Percentiles rank a stretch among this genome's conserved stretches.
Conservation (phyloP, 2,113 vertebrate genomes). For the Tenrec ecaudatus region DNA sequence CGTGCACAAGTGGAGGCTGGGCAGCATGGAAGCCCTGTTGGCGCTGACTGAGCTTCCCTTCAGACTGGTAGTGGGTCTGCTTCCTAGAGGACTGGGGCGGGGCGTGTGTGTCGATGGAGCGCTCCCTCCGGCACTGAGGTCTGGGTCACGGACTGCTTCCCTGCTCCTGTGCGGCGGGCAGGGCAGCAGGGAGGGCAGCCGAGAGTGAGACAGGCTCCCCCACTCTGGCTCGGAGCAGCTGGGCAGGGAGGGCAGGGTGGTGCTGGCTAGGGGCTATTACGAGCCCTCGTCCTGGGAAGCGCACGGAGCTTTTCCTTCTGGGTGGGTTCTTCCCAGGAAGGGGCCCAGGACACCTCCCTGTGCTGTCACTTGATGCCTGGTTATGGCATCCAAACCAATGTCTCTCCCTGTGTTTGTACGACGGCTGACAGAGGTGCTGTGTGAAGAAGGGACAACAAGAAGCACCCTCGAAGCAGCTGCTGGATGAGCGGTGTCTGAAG, state of each 20-base stretch:
- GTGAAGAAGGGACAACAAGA: neutral
- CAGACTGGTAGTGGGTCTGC: neutral
- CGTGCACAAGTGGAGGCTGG: rapidly evolving
- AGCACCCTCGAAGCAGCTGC: neutral
- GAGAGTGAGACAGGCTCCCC: neutral
- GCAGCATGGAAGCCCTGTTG: rapidly evolving
- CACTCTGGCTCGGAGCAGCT: neutral
- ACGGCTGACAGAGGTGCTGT: neutral
- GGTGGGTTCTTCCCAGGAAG: neutral
- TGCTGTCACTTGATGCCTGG: neutral
- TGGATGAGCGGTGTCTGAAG: neutral
- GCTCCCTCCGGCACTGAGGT: too few relatives aligned
- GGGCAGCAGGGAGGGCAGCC: neutral
- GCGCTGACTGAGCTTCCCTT: neutral
- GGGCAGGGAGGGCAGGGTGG: rapidly evolving
- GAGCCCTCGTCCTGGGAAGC: rapidly evolving
- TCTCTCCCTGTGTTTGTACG: neutral
- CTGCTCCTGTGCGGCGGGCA: neutral
- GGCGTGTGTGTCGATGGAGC: neutral
- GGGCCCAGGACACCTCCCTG: neutral
- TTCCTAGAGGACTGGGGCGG: neutral
- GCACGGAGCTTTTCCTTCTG: rapidly evolving
- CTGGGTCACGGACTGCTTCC: neutral
- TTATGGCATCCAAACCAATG: neutral
- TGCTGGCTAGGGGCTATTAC: neutral